Base-by-base conservation (phyloP, 2,113 vertebrate species). In the Alethe castanea region DNA sequence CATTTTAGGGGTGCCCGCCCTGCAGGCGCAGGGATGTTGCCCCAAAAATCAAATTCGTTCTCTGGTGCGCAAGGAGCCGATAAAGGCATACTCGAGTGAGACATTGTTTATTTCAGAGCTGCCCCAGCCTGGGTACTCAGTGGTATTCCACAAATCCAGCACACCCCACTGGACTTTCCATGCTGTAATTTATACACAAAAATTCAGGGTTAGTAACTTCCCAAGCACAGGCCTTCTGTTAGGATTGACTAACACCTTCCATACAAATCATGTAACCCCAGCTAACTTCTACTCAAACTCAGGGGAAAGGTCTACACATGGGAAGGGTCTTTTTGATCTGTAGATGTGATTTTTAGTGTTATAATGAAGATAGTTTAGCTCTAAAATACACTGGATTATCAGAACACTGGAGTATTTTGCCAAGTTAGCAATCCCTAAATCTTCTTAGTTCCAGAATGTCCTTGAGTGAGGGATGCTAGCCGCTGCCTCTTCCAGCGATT, bases 1-100 rank as follows among this genome's bases (percentile, higher is more conserved):
- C 87, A 88, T 95, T 45, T 88, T 53, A 40, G 33, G 17, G 9
- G 7, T 14, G 38, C 11, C 16, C 28, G 4, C 5, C 5, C 19
- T 8, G n/a, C 2, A 0, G 54, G n/a, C 24, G 0, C 9, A 0
- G 20, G 11, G 61, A 1, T 19, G 11, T 2, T 7, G 5, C 4
- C 11, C 14, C 2, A 7, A 40, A 60, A 56, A 5, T 12, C 8
- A 4, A 6, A 6, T 14, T 74, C 29, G 38, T 19, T 25, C 79
- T 4, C 5, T 36, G 50, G 12, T 19, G 67, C 25, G 69, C 69
- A 10, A 3, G 4, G 53, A 31, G 38, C 11, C 9, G 4, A 2
- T 18, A 61, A 7, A 16, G 54, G 5, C 54, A 53, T 19, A 24
- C 33, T 23, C 9, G 10, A 47, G 26, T 20, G 61, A 38, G 19